Percentiles rank a stretch among this genome's conserved stretches.
These are phyloP conservation scores for Metalampra italica DNA, from an alignment of 2,888 invertebrate genomes.

Conservation along the genomic window DNA sequence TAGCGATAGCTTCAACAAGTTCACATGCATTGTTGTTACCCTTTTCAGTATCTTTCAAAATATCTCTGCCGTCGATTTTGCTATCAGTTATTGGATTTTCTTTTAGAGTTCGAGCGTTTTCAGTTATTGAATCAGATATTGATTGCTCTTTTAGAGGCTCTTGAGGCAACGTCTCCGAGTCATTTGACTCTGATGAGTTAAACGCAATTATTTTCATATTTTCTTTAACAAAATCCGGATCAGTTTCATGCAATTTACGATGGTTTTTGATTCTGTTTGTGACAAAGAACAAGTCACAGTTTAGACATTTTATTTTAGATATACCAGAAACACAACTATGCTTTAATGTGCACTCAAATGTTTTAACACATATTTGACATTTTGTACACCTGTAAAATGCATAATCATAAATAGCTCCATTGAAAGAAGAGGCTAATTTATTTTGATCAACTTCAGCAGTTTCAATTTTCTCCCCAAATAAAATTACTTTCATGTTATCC, in stretches of 20 bases:
- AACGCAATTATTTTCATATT: constrained; percentile 40
- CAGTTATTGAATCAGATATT: background rate
- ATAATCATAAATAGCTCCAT: constrained; percentile 45
- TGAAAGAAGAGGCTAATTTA: constrained; percentile 25
- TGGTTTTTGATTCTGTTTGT: constrained; percentile 38
- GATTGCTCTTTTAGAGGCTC: background rate
- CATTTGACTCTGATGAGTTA: constrained; percentile 11
- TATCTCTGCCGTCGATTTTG: background rate
- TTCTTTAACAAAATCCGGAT: constrained; percentile 37
- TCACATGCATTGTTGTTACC: background rate
- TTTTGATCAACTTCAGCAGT: constrained; percentile 6
- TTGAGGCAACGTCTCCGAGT: background rate
- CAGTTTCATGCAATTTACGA: constrained; percentile 37
- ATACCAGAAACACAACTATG: constrained; percentile 39
- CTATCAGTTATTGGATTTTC: background rate
- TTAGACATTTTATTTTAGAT: constrained; percentile 36
- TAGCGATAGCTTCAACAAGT: constrained; percentile 19
- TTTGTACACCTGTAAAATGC: constrained; percentile 46
- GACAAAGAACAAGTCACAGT: constrained; percentile 43
- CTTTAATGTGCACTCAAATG: constrained; percentile 15
- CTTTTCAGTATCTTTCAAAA: background rate
- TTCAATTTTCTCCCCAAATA: constrained; percentile 33
- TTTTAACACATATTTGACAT: constrained; percentile 42
- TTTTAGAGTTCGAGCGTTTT: background rate
- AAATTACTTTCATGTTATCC: constrained; percentile 45